Evolutionary conservation across 2,797 vertebrate genomes (phyloP).

Genomic region (Psittacula echo): DNA sequence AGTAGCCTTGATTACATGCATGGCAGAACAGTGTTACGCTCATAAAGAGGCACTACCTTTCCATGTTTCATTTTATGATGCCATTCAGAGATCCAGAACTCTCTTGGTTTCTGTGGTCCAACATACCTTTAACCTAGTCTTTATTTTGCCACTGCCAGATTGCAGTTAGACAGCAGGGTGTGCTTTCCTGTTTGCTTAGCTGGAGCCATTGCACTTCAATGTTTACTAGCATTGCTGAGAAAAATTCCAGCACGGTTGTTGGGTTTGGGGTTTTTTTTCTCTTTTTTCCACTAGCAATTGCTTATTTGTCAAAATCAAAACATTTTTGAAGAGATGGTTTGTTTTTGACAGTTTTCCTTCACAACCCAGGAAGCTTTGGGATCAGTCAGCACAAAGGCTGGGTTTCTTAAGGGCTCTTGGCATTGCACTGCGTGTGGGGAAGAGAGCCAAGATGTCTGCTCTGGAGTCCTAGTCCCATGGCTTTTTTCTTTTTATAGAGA

Average conservation of each 20-base stretch:
- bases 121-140: not conserved
- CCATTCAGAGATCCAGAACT: not conserved
- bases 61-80: not conserved
- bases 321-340: constrained; percentile 3
- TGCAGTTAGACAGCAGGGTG: not conserved
- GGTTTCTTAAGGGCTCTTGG: constrained; percentile 42
- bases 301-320: constrained; percentile 32
- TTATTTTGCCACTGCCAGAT: not conserved
- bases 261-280: fast-evolving
- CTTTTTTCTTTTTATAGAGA: constrained; percentile 49
- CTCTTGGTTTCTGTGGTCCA: not conserved
- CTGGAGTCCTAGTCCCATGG: not conserved
- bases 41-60: not conserved
- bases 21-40: not conserved
- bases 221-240: not conserved
- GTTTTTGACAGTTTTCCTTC: constrained; percentile 40
- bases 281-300: not conserved
- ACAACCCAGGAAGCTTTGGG: not conserved
- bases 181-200: constrained; percentile 27
- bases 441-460: constrained; percentile 14
- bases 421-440: not conserved
- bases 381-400: constrained; percentile 26
- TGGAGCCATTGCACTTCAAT: not conserved
- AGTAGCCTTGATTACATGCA: not conserved
- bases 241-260: not conserved